phyloP scores from a whole-genome alignment of 2,113 vertebrate species.

The Otus sunia region DNA sequence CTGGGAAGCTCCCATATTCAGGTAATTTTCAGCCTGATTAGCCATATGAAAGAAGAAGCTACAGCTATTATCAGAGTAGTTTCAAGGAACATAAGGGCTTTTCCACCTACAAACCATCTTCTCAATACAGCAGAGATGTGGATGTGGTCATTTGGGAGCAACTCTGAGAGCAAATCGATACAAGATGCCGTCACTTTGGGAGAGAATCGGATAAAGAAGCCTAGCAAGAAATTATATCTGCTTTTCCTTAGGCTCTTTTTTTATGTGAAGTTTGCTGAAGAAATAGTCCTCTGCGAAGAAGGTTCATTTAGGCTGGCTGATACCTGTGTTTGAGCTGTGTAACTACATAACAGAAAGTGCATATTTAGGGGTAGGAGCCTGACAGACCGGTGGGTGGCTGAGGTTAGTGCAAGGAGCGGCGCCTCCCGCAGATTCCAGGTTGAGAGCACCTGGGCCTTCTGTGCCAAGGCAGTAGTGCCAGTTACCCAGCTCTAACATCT shows the following conservation, averaged over 20 bases:
- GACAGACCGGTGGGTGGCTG: background rate
- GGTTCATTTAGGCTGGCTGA: background rate
- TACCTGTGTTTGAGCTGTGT: background rate
- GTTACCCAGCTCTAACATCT: background rate
- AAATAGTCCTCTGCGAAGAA: background rate
- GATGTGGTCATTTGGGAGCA: background rate
- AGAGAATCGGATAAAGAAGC: background rate
- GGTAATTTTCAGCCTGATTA: background rate
- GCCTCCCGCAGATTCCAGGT: rapidly evolving
- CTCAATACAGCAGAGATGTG: background rate
- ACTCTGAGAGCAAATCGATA: background rate
- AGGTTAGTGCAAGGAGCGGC: background rate
- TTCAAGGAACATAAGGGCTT: background rate
- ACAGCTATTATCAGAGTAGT: background rate
- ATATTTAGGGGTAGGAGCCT: background rate
- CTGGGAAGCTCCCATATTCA: conserved; percentile 6
- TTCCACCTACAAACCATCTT: background rate
- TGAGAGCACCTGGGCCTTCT: background rate
- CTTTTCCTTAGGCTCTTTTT: background rate
- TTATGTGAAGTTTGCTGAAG: background rate
- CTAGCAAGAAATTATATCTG: background rate
- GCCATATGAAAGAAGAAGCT: background rate
- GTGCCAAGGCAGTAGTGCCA: background rate
- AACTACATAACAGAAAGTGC: background rate
- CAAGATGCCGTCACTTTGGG: background rate